Base-by-base conservation (phyloP, 2,797 vertebrate genomes). In the Dipus sagitta region DNA sequence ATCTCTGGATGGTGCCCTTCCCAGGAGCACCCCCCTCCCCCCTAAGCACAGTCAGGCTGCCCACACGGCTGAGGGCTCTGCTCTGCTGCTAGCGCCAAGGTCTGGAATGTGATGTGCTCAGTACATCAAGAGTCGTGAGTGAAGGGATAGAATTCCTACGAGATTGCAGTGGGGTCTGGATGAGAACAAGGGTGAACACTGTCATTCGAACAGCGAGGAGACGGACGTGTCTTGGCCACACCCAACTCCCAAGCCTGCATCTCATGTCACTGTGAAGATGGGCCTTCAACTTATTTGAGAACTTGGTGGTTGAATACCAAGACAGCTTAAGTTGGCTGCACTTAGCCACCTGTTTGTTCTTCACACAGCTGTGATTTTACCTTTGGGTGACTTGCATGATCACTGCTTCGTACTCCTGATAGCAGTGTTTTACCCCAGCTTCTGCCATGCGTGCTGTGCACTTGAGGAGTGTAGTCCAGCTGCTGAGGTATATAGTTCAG, bases 141-240 rank as follows among this genome's bases (percentile, higher is more conserved):
- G 34, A 91, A 64, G 68, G 4, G 0, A 20, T n/a, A 58, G 9
- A 34, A 17, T 42, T 24, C 15, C 1, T 15, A 38, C 68, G 54
- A 38, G 85, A n/a, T 6, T 26, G 7, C 42, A 65, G 2, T 15
- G 4, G 0, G 28, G 28, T 23, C 58, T 70, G 2, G 58, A 14
- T 21, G 60, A 72, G 62, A 52, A 34, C 1, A 6, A 58, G 62
- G 14, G 14, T 23, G 10, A 67, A 28, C 21, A 8, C 4, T 6
- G 3, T 30, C 11, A 6, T 17, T 9, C 74, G 32, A 62, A 8
- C n/a, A 24, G 14, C 15, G 38, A 47, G 8, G n/a, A 6, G 18
- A 30, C 0, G 28, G 20, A 6, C 13, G 24, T 68, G n/a, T 58
- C n/a, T 71, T 20, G 1, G 15, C 5, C 4, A 9, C 21, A 4